Evolutionary conservation across 2,113 vertebrate species (phyloP).

Genomic region (Accipiter cooperii): DNA sequence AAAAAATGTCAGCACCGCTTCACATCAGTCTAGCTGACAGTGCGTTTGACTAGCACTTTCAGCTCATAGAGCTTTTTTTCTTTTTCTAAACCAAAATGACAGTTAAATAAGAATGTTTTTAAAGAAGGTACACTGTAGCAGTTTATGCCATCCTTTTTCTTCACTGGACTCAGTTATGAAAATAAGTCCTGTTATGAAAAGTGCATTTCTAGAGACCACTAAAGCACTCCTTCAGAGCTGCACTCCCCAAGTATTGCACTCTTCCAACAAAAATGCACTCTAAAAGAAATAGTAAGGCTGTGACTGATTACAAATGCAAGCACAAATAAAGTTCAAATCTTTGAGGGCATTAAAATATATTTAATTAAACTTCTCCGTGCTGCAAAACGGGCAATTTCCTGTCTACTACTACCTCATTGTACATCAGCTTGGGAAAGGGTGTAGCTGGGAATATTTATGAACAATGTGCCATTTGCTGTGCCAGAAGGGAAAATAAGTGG

Average conservation of each 20-base stretch:
- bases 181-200: not conserved
- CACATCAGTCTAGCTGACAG: not conserved
- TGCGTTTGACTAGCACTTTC: not conserved
- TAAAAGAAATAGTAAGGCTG: not conserved
- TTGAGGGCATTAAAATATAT: not conserved
- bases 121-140: not conserved
- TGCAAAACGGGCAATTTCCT: not conserved
- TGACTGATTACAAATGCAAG: not conserved
- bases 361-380: not conserved
- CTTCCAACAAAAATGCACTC: not conserved
- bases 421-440: not conserved
- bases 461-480: not conserved
- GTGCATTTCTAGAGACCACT: not conserved
- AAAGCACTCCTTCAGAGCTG: not conserved
- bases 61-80: not conserved
- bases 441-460: not conserved
- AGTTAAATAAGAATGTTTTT: not conserved
- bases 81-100: not conserved
- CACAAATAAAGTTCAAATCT: not conserved
- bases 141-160: not conserved
- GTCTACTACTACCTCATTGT: not conserved
- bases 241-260: not conserved
- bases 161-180: not conserved
- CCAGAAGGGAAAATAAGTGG: not conserved
- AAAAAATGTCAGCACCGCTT: constrained; percentile 19